Base-by-base conservation (phyloP, 2,797 vertebrate species). In the Melanotaenia nigrans region DNA sequence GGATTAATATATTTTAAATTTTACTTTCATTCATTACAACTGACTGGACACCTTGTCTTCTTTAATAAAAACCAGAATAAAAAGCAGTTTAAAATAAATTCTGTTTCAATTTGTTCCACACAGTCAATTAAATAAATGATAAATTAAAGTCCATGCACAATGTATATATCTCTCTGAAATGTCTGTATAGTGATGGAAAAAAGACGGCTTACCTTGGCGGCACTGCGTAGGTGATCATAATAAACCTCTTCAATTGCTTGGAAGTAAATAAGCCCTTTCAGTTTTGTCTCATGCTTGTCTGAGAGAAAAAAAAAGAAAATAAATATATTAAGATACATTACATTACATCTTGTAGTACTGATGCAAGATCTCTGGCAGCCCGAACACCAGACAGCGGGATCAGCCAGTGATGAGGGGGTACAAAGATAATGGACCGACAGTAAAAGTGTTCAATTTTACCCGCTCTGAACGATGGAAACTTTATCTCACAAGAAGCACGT, bases 201-300 rank as follows among this genome's bases (percentile, higher is more conserved):
- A 47, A 55, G 25, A 71, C 45, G 0, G 38, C 65, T 86, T 93
- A 99, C 98, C 97, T 99, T 99, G 25, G 96, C 95, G 0, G 98
- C 98, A 0, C 96, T 99, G 85, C 97, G 96, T 22, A 99, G 95
- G 85, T 99, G 98, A 89, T 99, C 97, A 0, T 99, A 99, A 82
- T 99, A 99, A 64, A 99, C 97, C 75, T 99, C 98, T 72, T 99
- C 96, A 0, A 99, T 99, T 30, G 98, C 98, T 93, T 99, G 97
- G 82, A 99, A 99, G 89, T 99, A 98, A 92, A 99, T 97, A 82
- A 98, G 96, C 0, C 98, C 98, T 91, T 99, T 99, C 89, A 99
- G 93, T 87, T 97, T 98, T 3, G 95, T 96, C 94, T 98, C 97
- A 0, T 98, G 97, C 82, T 98, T 98, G 89, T 98, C 97, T 95